phyloP scores from a whole-genome alignment of 2,888 invertebrate genomes.

The Hirtodrosophila duncani region DNA sequence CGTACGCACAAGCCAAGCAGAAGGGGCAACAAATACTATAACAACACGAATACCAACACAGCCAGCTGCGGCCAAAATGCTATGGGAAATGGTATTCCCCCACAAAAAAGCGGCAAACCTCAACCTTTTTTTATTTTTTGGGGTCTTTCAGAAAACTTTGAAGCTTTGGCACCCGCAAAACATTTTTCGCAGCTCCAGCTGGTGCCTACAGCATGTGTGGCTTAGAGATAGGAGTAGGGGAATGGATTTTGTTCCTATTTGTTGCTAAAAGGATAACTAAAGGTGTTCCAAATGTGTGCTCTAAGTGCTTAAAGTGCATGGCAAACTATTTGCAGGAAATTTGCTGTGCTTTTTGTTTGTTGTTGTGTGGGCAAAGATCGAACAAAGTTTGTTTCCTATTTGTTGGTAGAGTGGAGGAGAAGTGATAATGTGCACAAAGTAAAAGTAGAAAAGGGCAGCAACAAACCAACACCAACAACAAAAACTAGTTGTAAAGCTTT shows the following conservation, averaged over 20 bases:
- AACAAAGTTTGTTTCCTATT: constrained; percentile 51
- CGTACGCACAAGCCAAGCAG: constrained; percentile 16
- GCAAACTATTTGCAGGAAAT: constrained; percentile 51
- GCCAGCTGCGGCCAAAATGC: constrained; percentile 3
- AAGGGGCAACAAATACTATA: constrained; percentile 16
- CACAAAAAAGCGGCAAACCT: constrained; percentile 7
- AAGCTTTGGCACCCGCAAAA: constrained; percentile 1
- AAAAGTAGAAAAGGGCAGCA: constrained; percentile 41
- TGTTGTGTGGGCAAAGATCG: constrained; percentile 42
- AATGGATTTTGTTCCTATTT: constrained; percentile 15
- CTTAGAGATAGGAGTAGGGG: neutral
- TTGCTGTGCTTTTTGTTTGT: constrained; percentile 33
- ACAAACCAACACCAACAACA: constrained; percentile 18
- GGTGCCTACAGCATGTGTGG: constrained; percentile 4
- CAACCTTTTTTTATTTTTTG: constrained; percentile 11
- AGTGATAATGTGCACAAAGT: constrained; percentile 66
- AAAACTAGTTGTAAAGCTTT: constrained; percentile 47
- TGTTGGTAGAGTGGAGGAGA: constrained; percentile 30
- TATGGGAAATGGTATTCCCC: constrained; percentile 13
- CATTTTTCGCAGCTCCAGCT: neutral
- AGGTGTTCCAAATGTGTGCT: constrained; percentile 57
- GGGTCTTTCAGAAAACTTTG: constrained; percentile 5
- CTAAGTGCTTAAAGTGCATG: constrained; percentile 58
- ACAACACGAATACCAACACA: constrained; percentile 9
- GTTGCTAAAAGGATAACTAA: constrained; percentile 50